A percentile compares a stretch with the other conserved stretches of the same genome.
phyloP scores from a whole-genome alignment of 2,888 invertebrate species.

The Drosophila atripex region DNA sequence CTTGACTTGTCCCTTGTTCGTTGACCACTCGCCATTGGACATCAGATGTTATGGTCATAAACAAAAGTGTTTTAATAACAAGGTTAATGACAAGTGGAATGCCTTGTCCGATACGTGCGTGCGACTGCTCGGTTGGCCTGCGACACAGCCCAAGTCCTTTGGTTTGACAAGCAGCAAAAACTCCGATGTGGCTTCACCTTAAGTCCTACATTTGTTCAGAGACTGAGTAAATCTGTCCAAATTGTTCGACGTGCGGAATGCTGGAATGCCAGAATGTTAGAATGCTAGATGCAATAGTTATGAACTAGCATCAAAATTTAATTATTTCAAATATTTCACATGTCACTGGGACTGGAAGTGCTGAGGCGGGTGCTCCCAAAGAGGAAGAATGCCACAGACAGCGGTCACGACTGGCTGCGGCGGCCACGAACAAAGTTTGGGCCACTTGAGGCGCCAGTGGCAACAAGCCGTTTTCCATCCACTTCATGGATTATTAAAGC shows the following conservation, averaged over 20 bases:
- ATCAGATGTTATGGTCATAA: constrained; percentile 80
- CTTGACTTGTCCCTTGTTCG: constrained; percentile 53
- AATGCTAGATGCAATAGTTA: constrained; percentile 57
- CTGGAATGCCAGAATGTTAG: background rate
- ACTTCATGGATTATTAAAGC: constrained; percentile 81
- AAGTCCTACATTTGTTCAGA: constrained; percentile 17
- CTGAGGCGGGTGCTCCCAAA: constrained; percentile 8
- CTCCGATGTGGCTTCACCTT: constrained; percentile 50
- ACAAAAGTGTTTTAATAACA: constrained; percentile 82
- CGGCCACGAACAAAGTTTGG: background rate
- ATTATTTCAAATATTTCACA: constrained; percentile 81
- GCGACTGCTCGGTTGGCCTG: constrained; percentile 33
- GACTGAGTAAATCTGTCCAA: constrained; percentile 46
- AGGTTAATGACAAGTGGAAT: constrained; percentile 82
- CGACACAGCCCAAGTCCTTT: constrained; percentile 20
- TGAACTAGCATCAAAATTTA: constrained; percentile 81
- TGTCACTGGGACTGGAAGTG: constrained; percentile 67
- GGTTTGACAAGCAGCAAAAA: constrained; percentile 58
- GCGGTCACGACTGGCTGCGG: constrained; percentile 6
- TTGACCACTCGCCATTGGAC: constrained; percentile 45
- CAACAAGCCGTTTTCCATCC: constrained; percentile 33
- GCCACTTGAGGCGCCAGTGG: constrained; percentile 7
- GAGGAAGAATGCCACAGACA: constrained; percentile 36
- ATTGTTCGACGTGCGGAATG: constrained; percentile 52
- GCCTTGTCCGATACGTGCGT: constrained; percentile 58